Base-by-base conservation (phyloP, 2,113 vertebrate species). In the Dendrocopos noguchii region DNA sequence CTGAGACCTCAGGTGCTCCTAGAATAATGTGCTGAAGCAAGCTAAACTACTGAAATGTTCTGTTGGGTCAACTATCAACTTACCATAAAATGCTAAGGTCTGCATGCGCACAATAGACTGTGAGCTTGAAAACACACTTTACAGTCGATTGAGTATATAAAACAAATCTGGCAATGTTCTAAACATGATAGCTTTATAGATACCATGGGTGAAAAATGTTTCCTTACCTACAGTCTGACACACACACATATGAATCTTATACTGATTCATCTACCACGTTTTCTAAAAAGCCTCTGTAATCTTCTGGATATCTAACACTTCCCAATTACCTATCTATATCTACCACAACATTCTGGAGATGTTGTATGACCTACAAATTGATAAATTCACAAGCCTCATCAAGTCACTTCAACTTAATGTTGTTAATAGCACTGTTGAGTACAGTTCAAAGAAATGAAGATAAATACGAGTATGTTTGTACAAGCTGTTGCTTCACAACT, bases 1-100 rank as follows among this genome's bases (percentile, higher is more conserved):
- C 68, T 78, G 50, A 93, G 75, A 94, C 74, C 65, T 82, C 71
- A 92, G 66, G 70, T 87, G 90, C 67, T 96, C 57, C 53, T 80
- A 59, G 36, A 82, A 91, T 94, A 93, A 95, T 75, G 46, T 87
- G 36, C 24, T 87, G 65, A 95, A 95, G 50, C 57, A 80, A 64
- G 46, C 47, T 76, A 24, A 94, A 87, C 60, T 83, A 70, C 7
- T 84, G 80, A 88, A 85, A 65, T 59, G 31, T 92, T 90, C 90
- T 91, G 18, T 80, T 84, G 36, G 73, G 94, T 94, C 92, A 95
- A 83, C 75, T 95, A 92, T 63, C 22, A 82, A 47, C 85, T 91
- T 94, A 82, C 91, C 50, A 82, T 77, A 87, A 96, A 96, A 90
- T 91, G 36, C 8, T 60, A 73, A 29, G n/a, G 56, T 79, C 31